These are phyloP conservation scores for Cantharis nigra DNA, from an alignment of 2,888 invertebrate genomes.

Conservation along the genomic window DNA sequence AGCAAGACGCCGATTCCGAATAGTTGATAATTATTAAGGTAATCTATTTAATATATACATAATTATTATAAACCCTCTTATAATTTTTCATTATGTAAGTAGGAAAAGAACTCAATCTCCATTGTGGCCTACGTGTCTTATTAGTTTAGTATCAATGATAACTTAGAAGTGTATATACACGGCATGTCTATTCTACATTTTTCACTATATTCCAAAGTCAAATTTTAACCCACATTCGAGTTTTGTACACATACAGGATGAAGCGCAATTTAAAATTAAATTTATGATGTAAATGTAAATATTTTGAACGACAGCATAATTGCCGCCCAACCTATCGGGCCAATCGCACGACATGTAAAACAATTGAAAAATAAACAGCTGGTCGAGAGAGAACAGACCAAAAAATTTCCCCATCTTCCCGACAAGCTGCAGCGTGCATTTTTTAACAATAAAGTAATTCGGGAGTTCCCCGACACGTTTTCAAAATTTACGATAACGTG, in stretches of 20 bases:
- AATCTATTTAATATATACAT: neutral
- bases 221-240: neutral
- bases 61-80: neutral
- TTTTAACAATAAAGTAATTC: no score
- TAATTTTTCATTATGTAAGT: neutral
- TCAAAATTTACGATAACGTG: no score
- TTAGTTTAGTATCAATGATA: neutral
- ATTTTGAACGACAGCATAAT: no score
- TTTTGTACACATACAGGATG: neutral
- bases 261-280: no score
- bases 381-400: no score
- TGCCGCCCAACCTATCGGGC: no score
- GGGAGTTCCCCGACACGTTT: no score
- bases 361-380: no score
- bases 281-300: no score
- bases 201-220: neutral
- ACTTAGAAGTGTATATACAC: neutral
- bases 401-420: no score
- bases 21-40: conserved; percentile 18
- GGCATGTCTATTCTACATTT: neutral
- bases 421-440: no score
- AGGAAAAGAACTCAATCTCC: neutral
- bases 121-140: conserved; percentile 2
- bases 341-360: no score
- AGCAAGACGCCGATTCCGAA: conserved; percentile 57